Percentiles rank a stretch among this genome's conserved stretches.
Evolutionary conservation across 2,888 invertebrate genomes (phyloP).

Genomic region (Nipponacmea schrenckii): DNA sequence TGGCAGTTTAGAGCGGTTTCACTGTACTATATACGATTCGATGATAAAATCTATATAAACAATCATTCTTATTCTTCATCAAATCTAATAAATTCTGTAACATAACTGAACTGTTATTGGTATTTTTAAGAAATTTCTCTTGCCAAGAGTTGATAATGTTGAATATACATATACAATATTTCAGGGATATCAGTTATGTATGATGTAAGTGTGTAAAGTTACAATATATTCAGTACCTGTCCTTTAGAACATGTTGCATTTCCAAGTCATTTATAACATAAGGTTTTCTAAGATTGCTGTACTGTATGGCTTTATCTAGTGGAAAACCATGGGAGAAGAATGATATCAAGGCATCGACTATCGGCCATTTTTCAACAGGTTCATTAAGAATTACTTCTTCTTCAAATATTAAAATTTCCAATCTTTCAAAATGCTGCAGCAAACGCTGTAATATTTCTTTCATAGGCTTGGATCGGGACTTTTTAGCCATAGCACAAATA

Average conservation of each 20-base stretch:
- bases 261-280: conserved; percentile 98
- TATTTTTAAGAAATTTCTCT: too few relatives aligned
- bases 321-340: conserved; percentile 99
- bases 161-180: not conserved
- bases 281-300: conserved; percentile 91
- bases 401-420: conserved; percentile 88
- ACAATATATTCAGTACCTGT: conserved; percentile 69
- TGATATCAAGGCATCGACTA: conserved; percentile 96
- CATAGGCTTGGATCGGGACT: conserved; percentile 99
- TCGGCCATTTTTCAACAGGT: conserved; percentile 97
- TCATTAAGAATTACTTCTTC: conserved; percentile 96
- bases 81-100: too few relatives aligned
- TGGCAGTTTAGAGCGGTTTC: too few relatives aligned
- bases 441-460: conserved; percentile 91
- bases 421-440: conserved; percentile 87
- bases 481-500: conserved; percentile 99
- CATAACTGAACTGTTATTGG: too few relatives aligned
- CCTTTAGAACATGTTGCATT: conserved; percentile 97
- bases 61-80: too few relatives aligned
- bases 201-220: too few relatives aligned
- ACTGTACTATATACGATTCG: too few relatives aligned
- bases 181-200: too few relatives aligned
- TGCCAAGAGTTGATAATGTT: not conserved
- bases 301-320: conserved; percentile 95
- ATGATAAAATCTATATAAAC: too few relatives aligned